phyloP scores from a whole-genome alignment of 2,113 vertebrate genomes.

The Nyctibius bracteatus region DNA sequence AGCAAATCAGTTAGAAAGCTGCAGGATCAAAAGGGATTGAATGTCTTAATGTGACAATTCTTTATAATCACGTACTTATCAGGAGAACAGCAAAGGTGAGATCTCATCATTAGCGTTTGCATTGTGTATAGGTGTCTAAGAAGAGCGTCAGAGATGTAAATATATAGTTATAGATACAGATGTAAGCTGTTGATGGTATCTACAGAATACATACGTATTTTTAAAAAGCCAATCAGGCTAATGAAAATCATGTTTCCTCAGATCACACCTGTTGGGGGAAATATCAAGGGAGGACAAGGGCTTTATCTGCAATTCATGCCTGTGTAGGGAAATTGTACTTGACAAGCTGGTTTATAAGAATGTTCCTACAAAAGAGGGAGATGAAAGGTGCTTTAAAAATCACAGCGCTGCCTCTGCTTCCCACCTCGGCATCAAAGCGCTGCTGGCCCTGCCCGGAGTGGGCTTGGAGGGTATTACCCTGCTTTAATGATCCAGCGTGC shows the following conservation, averaged over 20 bases:
- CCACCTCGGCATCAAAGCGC: constrained; percentile 52
- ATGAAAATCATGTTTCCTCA: background rate
- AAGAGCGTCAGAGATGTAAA: background rate
- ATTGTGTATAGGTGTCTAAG: accelerated
- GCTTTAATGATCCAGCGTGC: background rate
- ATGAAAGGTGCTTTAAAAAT: constrained; percentile 40
- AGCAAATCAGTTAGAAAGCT: background rate
- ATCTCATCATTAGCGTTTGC: background rate
- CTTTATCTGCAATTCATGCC: background rate
- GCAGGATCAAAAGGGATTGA: background rate
- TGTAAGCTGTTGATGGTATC: background rate
- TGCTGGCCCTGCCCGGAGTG: background rate
- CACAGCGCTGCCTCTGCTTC: constrained; percentile 1
- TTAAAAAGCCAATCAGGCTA: background rate
- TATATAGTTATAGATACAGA: background rate
- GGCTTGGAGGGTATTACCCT: background rate
- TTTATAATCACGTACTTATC: background rate
- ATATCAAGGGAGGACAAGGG: background rate
- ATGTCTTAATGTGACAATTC: background rate
- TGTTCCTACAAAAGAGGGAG: constrained; percentile 22
- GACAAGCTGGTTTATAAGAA: background rate
- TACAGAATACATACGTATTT: background rate
- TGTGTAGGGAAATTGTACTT: background rate
- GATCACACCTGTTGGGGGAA: background rate
- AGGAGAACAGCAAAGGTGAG: background rate